Conservation (phyloP, 1,140 invertebrate species). For the Cherax destructor region DNA sequence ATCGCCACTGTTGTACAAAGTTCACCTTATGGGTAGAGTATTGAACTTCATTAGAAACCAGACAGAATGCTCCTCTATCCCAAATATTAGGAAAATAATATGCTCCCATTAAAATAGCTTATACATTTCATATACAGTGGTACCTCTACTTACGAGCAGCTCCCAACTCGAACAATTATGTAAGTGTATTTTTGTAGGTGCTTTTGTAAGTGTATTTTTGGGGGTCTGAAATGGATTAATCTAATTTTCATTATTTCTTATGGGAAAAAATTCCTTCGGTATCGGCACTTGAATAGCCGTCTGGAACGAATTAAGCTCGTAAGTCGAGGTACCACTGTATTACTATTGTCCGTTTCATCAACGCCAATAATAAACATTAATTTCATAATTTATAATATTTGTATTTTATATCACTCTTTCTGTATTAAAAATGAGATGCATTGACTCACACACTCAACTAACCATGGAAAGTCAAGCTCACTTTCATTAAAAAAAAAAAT, state of each 20-base stretch:
- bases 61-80: slow-evolving; percentile 6
- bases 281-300: no score
- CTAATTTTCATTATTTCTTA: no score
- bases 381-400: background rate
- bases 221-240: no score
- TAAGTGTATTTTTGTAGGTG: no score
- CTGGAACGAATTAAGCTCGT: no score
- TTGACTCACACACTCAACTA: background rate
- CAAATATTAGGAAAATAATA: slow-evolving; percentile 29
- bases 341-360: slow-evolving; percentile 20
- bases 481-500: background rate
- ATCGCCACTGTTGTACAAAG: slow-evolving; percentile 11
- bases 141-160: no score
- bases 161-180: no score
- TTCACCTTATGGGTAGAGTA: slow-evolving; percentile 26
- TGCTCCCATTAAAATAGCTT: slow-evolving; percentile 26
- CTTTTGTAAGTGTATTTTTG: no score
- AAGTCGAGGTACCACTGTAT: no score
- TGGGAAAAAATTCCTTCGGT: no score
- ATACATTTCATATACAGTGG: slow-evolving; percentile 41
- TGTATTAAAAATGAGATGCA: slow-evolving; percentile 4
- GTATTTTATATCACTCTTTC: background rate
- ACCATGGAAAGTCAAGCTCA: background rate
- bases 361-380: background rate
- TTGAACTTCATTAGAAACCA: slow-evolving; percentile 31